A percentile compares a stretch with the other conserved stretches of the same genome.
phyloP scores from a whole-genome alignment of 2,888 invertebrate species.

The Hypena proboscidalis region DNA sequence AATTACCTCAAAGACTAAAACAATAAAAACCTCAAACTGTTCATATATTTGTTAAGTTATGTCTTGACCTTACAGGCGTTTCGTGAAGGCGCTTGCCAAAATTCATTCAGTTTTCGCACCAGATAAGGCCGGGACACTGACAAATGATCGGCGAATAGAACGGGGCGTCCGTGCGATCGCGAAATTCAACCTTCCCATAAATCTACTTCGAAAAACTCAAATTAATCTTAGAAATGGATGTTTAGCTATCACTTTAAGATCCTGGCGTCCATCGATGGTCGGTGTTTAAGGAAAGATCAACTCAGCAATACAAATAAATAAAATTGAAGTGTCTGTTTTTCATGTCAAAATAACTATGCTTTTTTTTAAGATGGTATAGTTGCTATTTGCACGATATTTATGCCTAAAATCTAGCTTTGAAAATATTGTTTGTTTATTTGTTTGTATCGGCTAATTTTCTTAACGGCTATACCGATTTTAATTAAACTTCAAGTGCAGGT shows the following conservation, averaged over 20 bases:
- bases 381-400: no score
- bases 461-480: no score
- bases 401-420: no score
- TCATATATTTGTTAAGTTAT: constrained; percentile 33
- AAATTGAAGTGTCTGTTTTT: no score
- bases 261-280: constrained; percentile 24
- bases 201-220: constrained; percentile 74
- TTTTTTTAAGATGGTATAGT: background rate
- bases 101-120: constrained; percentile 68
- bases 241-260: constrained; percentile 51
- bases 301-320: no score
- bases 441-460: no score
- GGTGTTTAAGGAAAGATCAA: constrained; percentile 29
- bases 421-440: no score
- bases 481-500: no score
- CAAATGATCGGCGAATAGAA: constrained; percentile 68
- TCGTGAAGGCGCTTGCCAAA: constrained; percentile 48
- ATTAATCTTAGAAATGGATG: constrained; percentile 66
- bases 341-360: no score
- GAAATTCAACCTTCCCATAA: constrained; percentile 65
- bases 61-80: constrained; percentile 31
- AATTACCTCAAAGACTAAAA: no score
- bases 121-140: constrained; percentile 70
- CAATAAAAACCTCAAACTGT: constrained; percentile 5
- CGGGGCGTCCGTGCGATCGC: constrained; percentile 59